These are phyloP conservation scores for Onychostruthus taczanowskii DNA, from an alignment of 2,113 vertebrate genomes.

Conservation along the genomic window DNA sequence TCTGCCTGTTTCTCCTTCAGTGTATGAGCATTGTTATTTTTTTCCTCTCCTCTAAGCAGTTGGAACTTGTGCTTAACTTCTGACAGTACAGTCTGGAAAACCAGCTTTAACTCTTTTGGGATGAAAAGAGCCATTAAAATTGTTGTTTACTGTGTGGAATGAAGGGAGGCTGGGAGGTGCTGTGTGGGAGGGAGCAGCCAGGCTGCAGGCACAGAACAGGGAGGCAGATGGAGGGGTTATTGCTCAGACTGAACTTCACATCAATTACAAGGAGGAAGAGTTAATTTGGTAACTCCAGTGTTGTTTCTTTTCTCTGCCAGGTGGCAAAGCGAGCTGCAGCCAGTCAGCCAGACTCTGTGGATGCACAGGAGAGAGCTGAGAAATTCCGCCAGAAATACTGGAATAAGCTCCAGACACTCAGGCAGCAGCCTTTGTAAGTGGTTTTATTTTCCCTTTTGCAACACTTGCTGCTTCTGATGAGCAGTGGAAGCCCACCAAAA, in stretches of 20 bases:
- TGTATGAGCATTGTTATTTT: not conserved
- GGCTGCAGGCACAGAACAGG: not conserved
- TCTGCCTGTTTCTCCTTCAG: not conserved
- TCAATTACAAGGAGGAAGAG: not conserved
- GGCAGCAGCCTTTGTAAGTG: conserved; percentile 94
- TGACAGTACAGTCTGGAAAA: not conserved
- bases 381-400: conserved; percentile 96
- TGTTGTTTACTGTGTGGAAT: not conserved
- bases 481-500: not conserved
- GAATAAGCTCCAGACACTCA: conserved; percentile 91
- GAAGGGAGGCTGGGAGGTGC: not conserved
- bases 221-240: not conserved
- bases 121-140: not conserved
- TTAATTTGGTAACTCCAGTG: not conserved
- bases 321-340: conserved; percentile 93
- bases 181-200: not conserved
- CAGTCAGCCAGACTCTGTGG: conserved; percentile 85
- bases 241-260: not conserved
- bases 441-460: not conserved
- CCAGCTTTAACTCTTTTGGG: not conserved
- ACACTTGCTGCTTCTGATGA: not conserved
- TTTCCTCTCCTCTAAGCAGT: not conserved
- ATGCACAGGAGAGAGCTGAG: conserved; percentile 83
- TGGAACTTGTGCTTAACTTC: not conserved
- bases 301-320: conserved; percentile 58